phyloP scores from a whole-genome alignment of 2,888 invertebrate species.

The Idaea straminata region DNA sequence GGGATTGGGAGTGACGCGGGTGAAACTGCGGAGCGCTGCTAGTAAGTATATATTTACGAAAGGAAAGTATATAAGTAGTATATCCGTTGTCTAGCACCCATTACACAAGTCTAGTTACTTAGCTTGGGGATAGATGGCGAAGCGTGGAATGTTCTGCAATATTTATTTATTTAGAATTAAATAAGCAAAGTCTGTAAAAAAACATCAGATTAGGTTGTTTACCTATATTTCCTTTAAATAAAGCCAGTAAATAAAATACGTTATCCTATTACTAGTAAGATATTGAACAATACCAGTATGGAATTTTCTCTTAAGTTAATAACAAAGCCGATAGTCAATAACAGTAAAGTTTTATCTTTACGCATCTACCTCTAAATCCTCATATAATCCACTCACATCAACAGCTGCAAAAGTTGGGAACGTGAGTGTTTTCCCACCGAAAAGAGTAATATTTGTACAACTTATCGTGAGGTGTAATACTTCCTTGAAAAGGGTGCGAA shows the following conservation, averaged over 20 bases:
- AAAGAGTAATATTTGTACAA: background rate
- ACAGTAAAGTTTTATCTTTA: background rate
- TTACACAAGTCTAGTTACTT: too few species aligned
- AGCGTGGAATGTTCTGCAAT: too few species aligned
- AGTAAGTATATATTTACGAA: too few species aligned
- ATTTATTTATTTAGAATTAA: too few species aligned
- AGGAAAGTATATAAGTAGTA: too few species aligned
- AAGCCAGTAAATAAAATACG: background rate
- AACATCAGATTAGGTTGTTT: background rate
- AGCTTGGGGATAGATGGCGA: too few species aligned
- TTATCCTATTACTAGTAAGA: background rate
- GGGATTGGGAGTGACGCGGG: too few species aligned
- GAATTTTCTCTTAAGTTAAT: slow-evolving; percentile 6
- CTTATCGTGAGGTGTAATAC: background rate
- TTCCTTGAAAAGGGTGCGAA: background rate
- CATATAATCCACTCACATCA: background rate
- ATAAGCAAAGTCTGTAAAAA: too few species aligned
- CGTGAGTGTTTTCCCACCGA: background rate
- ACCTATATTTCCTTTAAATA: background rate
- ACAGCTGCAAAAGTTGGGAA: background rate
- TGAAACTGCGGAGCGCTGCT: too few species aligned
- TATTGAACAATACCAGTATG: background rate
- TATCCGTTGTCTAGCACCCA: too few species aligned
- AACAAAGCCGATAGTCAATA: slow-evolving; percentile 3
- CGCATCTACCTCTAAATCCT: background rate